These are phyloP conservation scores for Synodontis membranacea DNA, from an alignment of 2,113 vertebrate species.

Conservation along the genomic window DNA sequence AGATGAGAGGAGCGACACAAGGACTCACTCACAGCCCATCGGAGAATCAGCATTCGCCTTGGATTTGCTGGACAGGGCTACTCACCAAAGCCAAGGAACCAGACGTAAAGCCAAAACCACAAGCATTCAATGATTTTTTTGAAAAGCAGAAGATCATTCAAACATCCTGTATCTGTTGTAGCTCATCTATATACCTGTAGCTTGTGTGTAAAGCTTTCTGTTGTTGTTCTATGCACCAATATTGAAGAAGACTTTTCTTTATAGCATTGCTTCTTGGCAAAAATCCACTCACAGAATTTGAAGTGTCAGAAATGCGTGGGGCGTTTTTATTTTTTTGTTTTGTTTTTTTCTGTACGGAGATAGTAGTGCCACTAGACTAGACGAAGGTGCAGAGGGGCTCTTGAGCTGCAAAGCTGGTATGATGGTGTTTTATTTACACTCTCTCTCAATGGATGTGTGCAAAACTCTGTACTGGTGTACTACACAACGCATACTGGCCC, in stretches of 20 bases:
- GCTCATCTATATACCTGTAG: not conserved
- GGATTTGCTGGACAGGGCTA: not conserved
- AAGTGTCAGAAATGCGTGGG: slow-evolving; percentile 34
- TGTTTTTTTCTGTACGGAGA: slow-evolving; percentile 3
- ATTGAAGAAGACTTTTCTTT: not conserved
- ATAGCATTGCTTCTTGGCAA: slow-evolving; percentile 1
- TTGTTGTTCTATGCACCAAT: not conserved
- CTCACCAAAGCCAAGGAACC: slow-evolving; percentile 32
- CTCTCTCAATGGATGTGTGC: not conserved
- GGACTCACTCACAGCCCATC: slow-evolving; percentile 16
- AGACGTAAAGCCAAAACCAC: slow-evolving; percentile 26
- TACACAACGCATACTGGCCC: too few relatives aligned
- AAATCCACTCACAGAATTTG: slow-evolving; percentile 14
- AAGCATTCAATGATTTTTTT: not conserved
- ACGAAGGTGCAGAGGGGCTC: not conserved
- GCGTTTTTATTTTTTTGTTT: too few relatives aligned
- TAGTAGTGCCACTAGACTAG: slow-evolving; percentile 18
- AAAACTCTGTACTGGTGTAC: too few relatives aligned
- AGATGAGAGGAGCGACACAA: slow-evolving; percentile 30
- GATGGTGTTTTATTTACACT: slow-evolving; percentile 8
- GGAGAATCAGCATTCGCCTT: slow-evolving; percentile 28
- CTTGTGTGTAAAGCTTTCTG: not conserved
- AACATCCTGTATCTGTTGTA: not conserved
- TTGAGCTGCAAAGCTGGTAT: not conserved
- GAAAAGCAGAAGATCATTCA: not conserved